Conservation (phyloP, 2,888 invertebrate species). For the Agrochola circellaris region DNA sequence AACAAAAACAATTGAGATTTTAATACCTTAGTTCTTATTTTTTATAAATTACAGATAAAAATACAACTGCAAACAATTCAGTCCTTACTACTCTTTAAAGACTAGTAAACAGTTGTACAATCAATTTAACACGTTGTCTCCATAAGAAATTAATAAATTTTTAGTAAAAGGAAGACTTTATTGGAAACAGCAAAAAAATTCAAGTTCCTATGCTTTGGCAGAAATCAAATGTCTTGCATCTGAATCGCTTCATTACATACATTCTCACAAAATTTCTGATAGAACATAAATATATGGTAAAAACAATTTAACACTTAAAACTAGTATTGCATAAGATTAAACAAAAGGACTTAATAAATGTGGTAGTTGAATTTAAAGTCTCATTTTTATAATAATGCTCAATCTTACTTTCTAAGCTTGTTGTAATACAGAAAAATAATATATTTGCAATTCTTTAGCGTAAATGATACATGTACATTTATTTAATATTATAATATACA, state of each 20-base stretch:
- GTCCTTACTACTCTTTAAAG: constrained; percentile 78
- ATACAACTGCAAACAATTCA: constrained; percentile 79
- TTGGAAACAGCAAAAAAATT: constrained; percentile 74
- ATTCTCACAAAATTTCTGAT: constrained; percentile 75
- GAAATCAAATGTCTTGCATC: constrained; percentile 81
- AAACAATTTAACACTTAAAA: constrained; percentile 90
- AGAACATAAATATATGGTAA: constrained; percentile 89
- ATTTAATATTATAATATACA: constrained; percentile 31
- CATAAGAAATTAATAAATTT: constrained; percentile 59
- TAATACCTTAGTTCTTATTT: constrained; percentile 75
- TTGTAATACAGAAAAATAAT: constrained; percentile 62
- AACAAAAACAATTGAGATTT: constrained; percentile 88
- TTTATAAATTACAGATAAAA: constrained; percentile 74
- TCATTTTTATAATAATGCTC: constrained; percentile 72
- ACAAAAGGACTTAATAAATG: constrained; percentile 81
- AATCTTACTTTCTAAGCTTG: constrained; percentile 68
- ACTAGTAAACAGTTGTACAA: constrained; percentile 78
- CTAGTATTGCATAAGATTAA: constrained; percentile 90
- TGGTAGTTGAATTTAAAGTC: constrained; percentile 78
- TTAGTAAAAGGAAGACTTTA: constrained; percentile 81
- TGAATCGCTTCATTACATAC: constrained; percentile 75
- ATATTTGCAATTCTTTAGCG: constrained; percentile 55
- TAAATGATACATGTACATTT: constrained; percentile 48
- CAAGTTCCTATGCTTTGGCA: constrained; percentile 84
- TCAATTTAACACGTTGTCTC: constrained; percentile 62